phyloP scores from a whole-genome alignment of 1,140 invertebrate genomes.

The Formica exsecta region DNA sequence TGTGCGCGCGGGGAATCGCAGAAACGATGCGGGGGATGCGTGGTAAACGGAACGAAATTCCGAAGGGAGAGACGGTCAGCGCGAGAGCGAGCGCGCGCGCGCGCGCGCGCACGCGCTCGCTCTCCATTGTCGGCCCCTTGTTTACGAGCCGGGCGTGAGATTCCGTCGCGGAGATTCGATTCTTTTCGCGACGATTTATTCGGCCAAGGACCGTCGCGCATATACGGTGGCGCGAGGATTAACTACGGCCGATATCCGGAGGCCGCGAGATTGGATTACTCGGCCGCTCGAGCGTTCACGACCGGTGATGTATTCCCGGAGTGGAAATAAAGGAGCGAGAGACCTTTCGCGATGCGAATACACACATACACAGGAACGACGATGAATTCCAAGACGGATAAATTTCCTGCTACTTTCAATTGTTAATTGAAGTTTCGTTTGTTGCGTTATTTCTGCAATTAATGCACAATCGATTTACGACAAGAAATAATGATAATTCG shows the following conservation, averaged over 20 bases:
- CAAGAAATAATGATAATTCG: not conserved
- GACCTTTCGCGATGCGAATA: not conserved
- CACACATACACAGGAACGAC: not conserved
- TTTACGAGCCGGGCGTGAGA: slow-evolving; percentile 85
- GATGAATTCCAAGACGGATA: not conserved
- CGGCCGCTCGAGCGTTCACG: slow-evolving; percentile 13
- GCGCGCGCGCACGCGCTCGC: slow-evolving; percentile 24
- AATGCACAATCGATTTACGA: not conserved
- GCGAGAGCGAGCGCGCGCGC: slow-evolving; percentile 58
- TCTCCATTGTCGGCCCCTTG: slow-evolving; percentile 82
- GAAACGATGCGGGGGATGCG: slow-evolving; percentile 66
- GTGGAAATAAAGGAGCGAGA: slow-evolving; percentile 14
- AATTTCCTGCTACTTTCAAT: not conserved
- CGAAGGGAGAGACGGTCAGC: slow-evolving; percentile 79
- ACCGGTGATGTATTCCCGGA: slow-evolving; percentile 48
- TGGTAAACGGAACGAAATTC: slow-evolving; percentile 64
- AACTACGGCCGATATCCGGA: slow-evolving; percentile 50
- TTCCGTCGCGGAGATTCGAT: slow-evolving; percentile 80
- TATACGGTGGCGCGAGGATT: slow-evolving; percentile 59
- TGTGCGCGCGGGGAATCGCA: slow-evolving; percentile 62
- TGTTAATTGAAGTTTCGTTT: not conserved
- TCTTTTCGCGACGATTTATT: slow-evolving; percentile 75
- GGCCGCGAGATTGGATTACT: slow-evolving; percentile 50
- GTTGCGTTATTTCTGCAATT: not conserved
- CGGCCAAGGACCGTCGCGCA: slow-evolving; percentile 62